Base-by-base conservation (phyloP, 2,113 vertebrate species). In the Pseudorectes ferrugineus region DNA sequence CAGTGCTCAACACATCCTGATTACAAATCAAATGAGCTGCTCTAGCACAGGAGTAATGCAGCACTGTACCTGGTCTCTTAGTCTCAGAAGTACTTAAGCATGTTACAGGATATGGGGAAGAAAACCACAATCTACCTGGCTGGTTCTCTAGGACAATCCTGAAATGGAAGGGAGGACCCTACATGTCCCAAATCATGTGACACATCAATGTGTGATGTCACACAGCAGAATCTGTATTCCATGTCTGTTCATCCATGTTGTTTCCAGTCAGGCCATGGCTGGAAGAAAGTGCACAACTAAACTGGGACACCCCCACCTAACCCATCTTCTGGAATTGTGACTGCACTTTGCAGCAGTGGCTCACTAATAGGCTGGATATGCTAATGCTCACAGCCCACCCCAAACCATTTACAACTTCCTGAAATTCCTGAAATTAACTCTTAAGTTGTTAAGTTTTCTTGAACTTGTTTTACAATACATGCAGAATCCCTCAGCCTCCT, bases 161-260 rank as follows among this genome's bases (percentile, higher is more conserved):
- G 43, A 33, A 74, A 13, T 2, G 36, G 66, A 35, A 74, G 51
- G 40, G 31, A 74, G 45, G 33, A 45, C 11, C 10, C 55, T 42
- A 20, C 8, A 9, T 6, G 17, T 78, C 57, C 55, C 29, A 55
- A 31, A 49, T 55, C 14, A 16, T 3, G 25, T 25, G 29, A 28
- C 31, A 67, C 15, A 35, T 5, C 35, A 54, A 11, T 42, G 54
- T 42, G 16, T 35, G 43, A 46, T 14, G 14, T 38, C 61, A 66
- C 31, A 43, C 2, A 38, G 51, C 46, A 89, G 38, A 67, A 40
- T 24, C 46, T 67, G 21, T 23, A n/a, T 26, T 58, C 28, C 0
- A 0, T 38, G 11, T 71, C 38, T 74, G 21, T 23, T 57, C 31
- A 33, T 3, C 1, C 6, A 24, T 29, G 11, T 18, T 86, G 29